A percentile compares a stretch with the other conserved stretches of the same genome.
Evolutionary conservation across 2,888 invertebrate species (phyloP).

Genomic region (Argynnis bischoffii): DNA sequence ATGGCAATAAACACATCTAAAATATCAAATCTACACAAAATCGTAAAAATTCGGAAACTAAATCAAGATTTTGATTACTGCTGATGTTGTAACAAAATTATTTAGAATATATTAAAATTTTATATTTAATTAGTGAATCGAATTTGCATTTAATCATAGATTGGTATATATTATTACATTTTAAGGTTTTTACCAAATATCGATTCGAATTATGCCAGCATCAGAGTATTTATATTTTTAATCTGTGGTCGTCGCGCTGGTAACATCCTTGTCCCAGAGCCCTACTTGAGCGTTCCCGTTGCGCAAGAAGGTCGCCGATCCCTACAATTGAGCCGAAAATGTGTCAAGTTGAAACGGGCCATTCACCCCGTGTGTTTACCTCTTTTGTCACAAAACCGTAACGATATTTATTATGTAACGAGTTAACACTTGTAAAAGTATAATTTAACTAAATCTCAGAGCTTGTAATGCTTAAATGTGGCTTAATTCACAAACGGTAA

Average conservation of each 20-base stretch:
- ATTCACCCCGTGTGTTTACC: constrained; percentile 68
- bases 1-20: constrained; percentile 13
- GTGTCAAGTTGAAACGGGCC: constrained; percentile 80
- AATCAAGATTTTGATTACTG: constrained; percentile 4
- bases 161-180: background rate
- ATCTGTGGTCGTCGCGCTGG: constrained; percentile 23
- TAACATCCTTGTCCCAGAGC: constrained; percentile 48
- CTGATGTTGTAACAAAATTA: background rate
- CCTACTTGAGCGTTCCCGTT: constrained; percentile 67
- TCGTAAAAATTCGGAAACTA: background rate
- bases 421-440: background rate
- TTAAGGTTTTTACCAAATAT: background rate
- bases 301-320: constrained; percentile 75
- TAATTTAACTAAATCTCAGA: too few species aligned
- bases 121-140: background rate
- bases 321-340: constrained; percentile 78
- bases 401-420: constrained; percentile 23
- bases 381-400: constrained; percentile 54
- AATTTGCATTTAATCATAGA: background rate
- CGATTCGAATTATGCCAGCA: constrained; percentile 1
- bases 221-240: constrained; percentile 16
- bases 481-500: too few species aligned
- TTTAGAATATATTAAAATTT: background rate
- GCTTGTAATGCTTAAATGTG: too few species aligned
- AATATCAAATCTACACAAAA: constrained; percentile 9